phyloP scores from a whole-genome alignment of 2,888 invertebrate genomes.

The Alviniconcha strummeri region DNA sequence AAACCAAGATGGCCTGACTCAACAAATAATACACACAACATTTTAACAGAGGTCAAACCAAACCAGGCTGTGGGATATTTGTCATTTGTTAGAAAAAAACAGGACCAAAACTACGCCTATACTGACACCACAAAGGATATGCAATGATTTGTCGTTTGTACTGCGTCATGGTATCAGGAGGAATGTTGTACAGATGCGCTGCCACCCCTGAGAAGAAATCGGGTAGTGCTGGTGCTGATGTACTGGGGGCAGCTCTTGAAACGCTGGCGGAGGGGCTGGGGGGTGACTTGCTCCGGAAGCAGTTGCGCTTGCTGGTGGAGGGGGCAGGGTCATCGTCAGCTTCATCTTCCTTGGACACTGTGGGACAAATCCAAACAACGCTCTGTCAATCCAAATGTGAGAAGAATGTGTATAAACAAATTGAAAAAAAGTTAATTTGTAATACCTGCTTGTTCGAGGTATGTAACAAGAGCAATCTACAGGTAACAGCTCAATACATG shows the following conservation, averaged over 20 bases:
- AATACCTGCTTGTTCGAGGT: too few relatives aligned
- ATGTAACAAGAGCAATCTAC: too few relatives aligned
- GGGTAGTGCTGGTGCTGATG: conserved; percentile 39
- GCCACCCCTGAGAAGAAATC: conserved; percentile 57
- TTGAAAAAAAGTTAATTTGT: too few relatives aligned
- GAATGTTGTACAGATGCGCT: conserved; percentile 57
- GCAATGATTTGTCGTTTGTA: conserved; percentile 66
- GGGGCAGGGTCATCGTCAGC: background rate
- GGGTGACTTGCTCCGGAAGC: background rate
- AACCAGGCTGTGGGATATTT: too few relatives aligned
- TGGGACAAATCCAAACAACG: background rate
- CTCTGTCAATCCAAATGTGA: too few relatives aligned
- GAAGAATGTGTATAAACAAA: too few relatives aligned
- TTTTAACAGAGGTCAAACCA: too few relatives aligned
- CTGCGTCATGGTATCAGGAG: conserved; percentile 51
- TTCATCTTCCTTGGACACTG: conserved; percentile 24
- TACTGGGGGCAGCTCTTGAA: background rate
- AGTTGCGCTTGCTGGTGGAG: conserved; percentile 29
- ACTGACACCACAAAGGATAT: conserved; percentile 62
- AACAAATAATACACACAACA: too few relatives aligned
- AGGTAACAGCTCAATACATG: too few relatives aligned
- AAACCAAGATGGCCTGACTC: too few relatives aligned
- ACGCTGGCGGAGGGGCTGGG: background rate
- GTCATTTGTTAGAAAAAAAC: background rate
- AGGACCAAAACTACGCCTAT: background rate